phyloP scores from a whole-genome alignment of 2,888 invertebrate species.

The Nymphalis polychloros region DNA sequence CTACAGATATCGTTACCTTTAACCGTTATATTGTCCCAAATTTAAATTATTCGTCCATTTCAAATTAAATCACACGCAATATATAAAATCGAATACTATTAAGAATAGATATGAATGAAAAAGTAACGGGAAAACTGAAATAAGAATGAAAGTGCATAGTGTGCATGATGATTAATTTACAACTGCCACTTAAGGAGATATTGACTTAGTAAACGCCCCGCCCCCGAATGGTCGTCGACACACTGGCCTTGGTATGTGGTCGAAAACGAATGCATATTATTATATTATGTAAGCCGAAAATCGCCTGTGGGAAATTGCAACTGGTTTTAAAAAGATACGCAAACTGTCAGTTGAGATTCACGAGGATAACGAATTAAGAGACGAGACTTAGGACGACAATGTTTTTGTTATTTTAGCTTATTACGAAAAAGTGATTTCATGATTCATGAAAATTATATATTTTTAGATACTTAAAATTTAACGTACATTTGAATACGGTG shows the following conservation, averaged over 20 bases:
- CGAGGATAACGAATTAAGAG: slow-evolving; percentile 44
- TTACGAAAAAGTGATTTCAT: slow-evolving; percentile 33
- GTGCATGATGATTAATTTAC: slow-evolving; percentile 68
- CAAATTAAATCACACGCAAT: slow-evolving; percentile 39
- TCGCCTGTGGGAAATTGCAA: slow-evolving; percentile 67
- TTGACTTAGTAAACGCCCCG: slow-evolving; percentile 66
- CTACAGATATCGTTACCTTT: slow-evolving; percentile 59
- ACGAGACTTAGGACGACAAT: slow-evolving; percentile 18
- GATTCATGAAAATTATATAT: slow-evolving; percentile 33
- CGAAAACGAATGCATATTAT: slow-evolving; percentile 66
- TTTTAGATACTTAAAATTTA: slow-evolving; percentile 37
- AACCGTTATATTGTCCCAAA: slow-evolving; percentile 59
- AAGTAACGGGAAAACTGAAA: slow-evolving; percentile 55
- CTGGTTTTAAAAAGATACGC: slow-evolving; percentile 58
- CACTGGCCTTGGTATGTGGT: slow-evolving; percentile 56
- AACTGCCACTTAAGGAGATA: slow-evolving; percentile 68
- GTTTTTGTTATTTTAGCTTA: slow-evolving; percentile 28
- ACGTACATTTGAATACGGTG: slow-evolving; percentile 39
- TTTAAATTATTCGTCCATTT: slow-evolving; percentile 52
- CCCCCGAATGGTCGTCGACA: slow-evolving; percentile 59
- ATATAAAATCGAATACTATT: slow-evolving; percentile 39
- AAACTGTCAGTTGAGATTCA: slow-evolving; percentile 58
- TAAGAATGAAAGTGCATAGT: slow-evolving; percentile 75
- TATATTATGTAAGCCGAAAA: slow-evolving; percentile 60
- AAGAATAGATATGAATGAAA: slow-evolving; percentile 56